phyloP scores from a whole-genome alignment of 2,797 vertebrate species.

The Dipus sagitta region DNA sequence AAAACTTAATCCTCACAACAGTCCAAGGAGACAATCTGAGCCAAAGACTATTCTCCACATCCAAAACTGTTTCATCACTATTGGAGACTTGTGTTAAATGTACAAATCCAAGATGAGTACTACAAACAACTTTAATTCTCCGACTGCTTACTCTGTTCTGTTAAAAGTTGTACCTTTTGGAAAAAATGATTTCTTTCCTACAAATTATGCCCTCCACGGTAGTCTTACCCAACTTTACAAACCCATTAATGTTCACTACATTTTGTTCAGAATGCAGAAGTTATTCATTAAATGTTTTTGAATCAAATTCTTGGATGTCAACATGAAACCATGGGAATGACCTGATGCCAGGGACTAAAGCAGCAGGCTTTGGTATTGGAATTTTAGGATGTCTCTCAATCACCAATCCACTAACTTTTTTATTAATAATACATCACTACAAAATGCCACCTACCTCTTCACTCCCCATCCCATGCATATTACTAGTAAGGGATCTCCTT shows the following conservation, averaged over 20 bases:
- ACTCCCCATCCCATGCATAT: neutral
- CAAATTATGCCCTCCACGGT: neutral
- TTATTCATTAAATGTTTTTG: slow-evolving; percentile 6
- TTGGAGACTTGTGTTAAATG: neutral
- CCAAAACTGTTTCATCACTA: neutral
- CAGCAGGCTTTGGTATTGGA: neutral
- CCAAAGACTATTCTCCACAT: neutral
- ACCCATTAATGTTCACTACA: neutral
- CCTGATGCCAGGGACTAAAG: neutral
- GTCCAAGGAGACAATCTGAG: neutral
- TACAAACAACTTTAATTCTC: slow-evolving; percentile 38
- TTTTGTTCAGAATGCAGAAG: slow-evolving; percentile 26
- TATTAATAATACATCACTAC: slow-evolving; percentile 30
- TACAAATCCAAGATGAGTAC: slow-evolving; percentile 4
- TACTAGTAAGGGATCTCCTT: neutral
- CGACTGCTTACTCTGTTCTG: slow-evolving; percentile 37
- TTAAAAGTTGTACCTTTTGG: slow-evolving; percentile 26
- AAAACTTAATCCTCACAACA: neutral
- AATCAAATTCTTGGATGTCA: slow-evolving; percentile 11
- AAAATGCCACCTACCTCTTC: neutral
- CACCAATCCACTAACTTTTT: neutral
- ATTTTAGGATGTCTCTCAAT: neutral
- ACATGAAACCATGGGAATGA: neutral
- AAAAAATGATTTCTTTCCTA: neutral
- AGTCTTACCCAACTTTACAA: neutral